Base-by-base conservation (phyloP, 2,113 vertebrate genomes). In the Coryphaenoides rupestris region DNA sequence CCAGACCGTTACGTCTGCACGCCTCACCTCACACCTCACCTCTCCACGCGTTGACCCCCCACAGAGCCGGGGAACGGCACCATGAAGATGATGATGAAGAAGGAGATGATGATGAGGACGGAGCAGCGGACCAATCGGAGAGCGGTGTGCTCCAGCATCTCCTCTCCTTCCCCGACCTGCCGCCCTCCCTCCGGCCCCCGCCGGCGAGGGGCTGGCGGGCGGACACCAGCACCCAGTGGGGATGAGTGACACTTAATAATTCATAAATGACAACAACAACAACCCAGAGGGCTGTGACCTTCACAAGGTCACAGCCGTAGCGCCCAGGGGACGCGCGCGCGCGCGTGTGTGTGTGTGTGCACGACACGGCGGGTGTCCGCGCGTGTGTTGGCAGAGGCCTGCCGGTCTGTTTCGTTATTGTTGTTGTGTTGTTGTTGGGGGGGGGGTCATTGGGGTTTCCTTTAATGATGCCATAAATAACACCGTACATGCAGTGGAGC, bases 161-260 rank as follows among this genome's bases (percentile, higher is more conserved):
- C 46, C 83, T 89, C 66, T 84, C 87, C 61, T 75, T 91, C 50
- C 86, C 72, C 45, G 84, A 91, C 77, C 88, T 92, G 3, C 89
- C 89, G 1, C 86, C 85, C 19, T 92, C 91, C 5, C 84, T 92
- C 3, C 62, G 81, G 9, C 91, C 90, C 5, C 87, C 87, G 58
- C 88, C 86, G 40, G 58, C 64, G 19, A 78, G 71, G 1, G 83
- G 88, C 47, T 90, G 89, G 89, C 87, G 64, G 70, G 68, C 69
- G 53, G 70, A 16, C 10, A 23, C 60, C 22, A 69, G 78, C 71
- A 78, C 66, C 7, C 87, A 88, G 15, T 91, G 90, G 91, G 84
- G 87, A 26, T 92, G 60, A 90, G 58, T 21, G 26, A 57, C 17
- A 21, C 63, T 67, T n/a, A 62, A 13, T 24, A 13, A 53, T 16